Conservation (phyloP, 2,888 invertebrate species). For the Lamellibrachia satsuma region DNA sequence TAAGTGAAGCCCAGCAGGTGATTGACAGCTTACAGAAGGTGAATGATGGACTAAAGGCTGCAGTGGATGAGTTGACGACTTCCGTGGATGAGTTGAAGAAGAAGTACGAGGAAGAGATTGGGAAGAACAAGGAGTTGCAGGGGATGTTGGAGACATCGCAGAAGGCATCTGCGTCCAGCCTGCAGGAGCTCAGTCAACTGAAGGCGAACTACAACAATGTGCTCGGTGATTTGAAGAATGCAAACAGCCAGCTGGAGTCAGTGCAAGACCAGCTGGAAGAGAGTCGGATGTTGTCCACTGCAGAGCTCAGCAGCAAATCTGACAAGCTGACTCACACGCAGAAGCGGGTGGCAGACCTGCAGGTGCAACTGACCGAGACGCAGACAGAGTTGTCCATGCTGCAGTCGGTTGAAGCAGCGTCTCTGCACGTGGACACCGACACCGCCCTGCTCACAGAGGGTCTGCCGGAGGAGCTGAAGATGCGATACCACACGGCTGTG, state of each 20-base stretch:
- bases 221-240: background rate
- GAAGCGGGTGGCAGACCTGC: background rate
- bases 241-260: background rate
- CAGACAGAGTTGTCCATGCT: background rate
- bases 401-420: background rate
- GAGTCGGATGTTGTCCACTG: background rate
- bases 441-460: slow-evolving; percentile 14
- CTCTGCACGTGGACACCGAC: slow-evolving; percentile 13
- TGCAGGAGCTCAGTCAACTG: background rate
- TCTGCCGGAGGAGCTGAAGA: slow-evolving; percentile 18
- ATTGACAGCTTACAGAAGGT: background rate
- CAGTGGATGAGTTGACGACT: slow-evolving; percentile 4
- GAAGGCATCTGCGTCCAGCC: background rate
- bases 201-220: background rate
- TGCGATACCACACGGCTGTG: background rate
- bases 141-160: background rate
- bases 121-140: slow-evolving; percentile 17
- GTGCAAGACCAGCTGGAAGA: background rate
- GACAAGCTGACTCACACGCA: background rate
- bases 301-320: background rate
- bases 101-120: background rate
- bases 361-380: background rate
- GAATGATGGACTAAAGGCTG: slow-evolving; percentile 7
- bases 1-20: background rate
- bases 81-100: background rate